Evolutionary conservation across 2,888 invertebrate species (phyloP), one percentile per base, ranked within the genome.

Genomic region (Mesorhabditis spiculigera): DNA sequence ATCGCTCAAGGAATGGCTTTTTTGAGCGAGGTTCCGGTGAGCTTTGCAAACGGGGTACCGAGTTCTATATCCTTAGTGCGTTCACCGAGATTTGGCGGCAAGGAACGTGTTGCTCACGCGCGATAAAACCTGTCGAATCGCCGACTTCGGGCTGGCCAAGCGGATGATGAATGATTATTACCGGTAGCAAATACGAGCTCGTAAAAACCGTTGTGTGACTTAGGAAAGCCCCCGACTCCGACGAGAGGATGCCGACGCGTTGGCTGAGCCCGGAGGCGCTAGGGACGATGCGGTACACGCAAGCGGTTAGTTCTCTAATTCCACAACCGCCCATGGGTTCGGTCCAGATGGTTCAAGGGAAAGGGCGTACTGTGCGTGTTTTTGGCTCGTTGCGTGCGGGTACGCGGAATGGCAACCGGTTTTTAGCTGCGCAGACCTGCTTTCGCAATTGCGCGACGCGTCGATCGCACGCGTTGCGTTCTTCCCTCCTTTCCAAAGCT

Each of bases 231-330:
- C 71, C 68, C 43, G 62, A 63, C 43, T 66, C 65, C 43, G 63
- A 95, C 86, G 95, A 95, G 13, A 89, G 94, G 61, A 88, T 97
- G 75, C 96, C 97, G 0, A 93, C 97, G 42, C 95, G 96, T 88
- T 97, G 97, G 97, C 96, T 97, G 96, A 94, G 97, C 0, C 95
- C 95, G 0, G 97, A 97, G 87, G 94, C 96, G 0, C 88, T 97
- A 61, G 93, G 93, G 87, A 65, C 72, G 0, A 91, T 94, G 81
- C 91, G 94, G 67, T 97, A 95, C 88, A 95, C 89, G 4, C 84
- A 87, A 6, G 87, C 88, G 71, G 75, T 75, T 50, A 4, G 28
- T 28, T 28, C 28, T 28, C 28, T 28, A 28, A 3, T 28, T 28
- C 28, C 28, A 28, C 28, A 28, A 28, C 28, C 28, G 28, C 28